phyloP scores from a whole-genome alignment of 2,797 vertebrate species.

The Sebastes aleutianus region DNA sequence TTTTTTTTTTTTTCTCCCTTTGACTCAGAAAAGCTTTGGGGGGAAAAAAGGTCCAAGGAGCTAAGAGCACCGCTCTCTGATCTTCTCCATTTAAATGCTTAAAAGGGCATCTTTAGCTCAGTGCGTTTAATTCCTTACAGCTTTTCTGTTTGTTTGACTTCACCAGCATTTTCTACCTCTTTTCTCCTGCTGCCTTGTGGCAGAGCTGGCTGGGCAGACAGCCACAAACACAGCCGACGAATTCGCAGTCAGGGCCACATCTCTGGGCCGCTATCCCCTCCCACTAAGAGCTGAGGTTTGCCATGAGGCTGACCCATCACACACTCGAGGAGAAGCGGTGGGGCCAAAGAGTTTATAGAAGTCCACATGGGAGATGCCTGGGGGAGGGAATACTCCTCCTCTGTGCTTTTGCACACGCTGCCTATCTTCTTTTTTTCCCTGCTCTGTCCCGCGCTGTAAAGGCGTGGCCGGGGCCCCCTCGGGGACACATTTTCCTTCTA shows the following conservation, averaged over 20 bases:
- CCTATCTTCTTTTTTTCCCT: conserved; percentile 29
- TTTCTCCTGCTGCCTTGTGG: conserved; percentile 1
- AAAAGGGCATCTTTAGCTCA: conserved; percentile 49
- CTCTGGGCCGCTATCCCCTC: conserved; percentile 29
- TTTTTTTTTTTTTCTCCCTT: conserved; percentile 19
- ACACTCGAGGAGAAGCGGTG: conserved; percentile 16
- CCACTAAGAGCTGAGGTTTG: conserved; percentile 38
- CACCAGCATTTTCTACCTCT: background rate
- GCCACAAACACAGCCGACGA: conserved; percentile 4
- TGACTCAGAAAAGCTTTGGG: conserved; percentile 55
- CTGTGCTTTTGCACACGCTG: conserved; percentile 19
- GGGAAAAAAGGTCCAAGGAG: conserved; percentile 13
- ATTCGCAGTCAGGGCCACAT: conserved; percentile 55
- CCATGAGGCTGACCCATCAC: conserved; percentile 52
- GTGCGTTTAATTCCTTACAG: conserved; percentile 53
- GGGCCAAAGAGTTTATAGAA: conserved; percentile 54
- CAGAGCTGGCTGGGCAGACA: background rate
- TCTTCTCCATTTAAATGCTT: conserved; percentile 58
- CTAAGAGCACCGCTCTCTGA: conserved; percentile 48
- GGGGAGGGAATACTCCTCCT: conserved; percentile 35
- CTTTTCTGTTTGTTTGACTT: conserved; percentile 43
- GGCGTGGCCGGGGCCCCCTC: conserved; percentile 37
- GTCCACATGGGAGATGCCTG: conserved; percentile 44
- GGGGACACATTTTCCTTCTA: conserved; percentile 63
- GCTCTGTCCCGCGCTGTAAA: conserved; percentile 45